Base-by-base conservation (phyloP, 2,888 invertebrate species). In the Apotomis turbidana region DNA sequence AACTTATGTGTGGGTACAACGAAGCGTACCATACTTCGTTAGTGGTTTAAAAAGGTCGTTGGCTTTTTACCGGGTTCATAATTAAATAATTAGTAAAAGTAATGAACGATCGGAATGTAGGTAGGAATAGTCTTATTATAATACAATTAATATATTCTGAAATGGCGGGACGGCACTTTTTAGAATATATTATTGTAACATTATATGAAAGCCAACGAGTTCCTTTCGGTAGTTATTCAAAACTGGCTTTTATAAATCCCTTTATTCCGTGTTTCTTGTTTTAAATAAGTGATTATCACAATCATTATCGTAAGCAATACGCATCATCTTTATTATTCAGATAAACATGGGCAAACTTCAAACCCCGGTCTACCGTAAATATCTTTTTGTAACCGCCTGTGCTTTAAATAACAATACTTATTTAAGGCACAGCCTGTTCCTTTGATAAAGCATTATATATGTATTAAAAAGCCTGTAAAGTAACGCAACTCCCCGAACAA, bases 371-470 rank as follows among this genome's bases (percentile, higher is more conserved):
- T 27, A 27, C 1, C 27, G 27, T 27, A 27, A 27, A 27, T 27
- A 27, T 27, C 27, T 27, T 27, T 15, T 27, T 27, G 27, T 27
- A 27, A 2, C 27, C 1, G 6, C 41, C 41, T 41, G 5, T 41
- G 41, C 4, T 1, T 41, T 41, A 49, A 3, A 49, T 9, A 49
- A 49, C 49, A 10, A 49, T 49, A 9, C 49, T 49, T 58, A 58
- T 41, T 58, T n/a, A 38, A 41, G 9, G 5, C 8, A 58, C 38
- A 9, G 36, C 36, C 38, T 44, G 41, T 6, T 10, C 9, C 8
- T 10, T 15, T 51, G 58, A 58, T 69, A 69, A 46, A 44, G 58
- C 60, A 71, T 71, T 68, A 71, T 41, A 62, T 62, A 71, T 41
- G 57, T 62, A 71, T 71, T 71, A 57, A 71, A 61, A 70, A 58